Evolutionary conservation across 2,888 invertebrate species (phyloP).

Genomic region (Encarsia formosa): DNA sequence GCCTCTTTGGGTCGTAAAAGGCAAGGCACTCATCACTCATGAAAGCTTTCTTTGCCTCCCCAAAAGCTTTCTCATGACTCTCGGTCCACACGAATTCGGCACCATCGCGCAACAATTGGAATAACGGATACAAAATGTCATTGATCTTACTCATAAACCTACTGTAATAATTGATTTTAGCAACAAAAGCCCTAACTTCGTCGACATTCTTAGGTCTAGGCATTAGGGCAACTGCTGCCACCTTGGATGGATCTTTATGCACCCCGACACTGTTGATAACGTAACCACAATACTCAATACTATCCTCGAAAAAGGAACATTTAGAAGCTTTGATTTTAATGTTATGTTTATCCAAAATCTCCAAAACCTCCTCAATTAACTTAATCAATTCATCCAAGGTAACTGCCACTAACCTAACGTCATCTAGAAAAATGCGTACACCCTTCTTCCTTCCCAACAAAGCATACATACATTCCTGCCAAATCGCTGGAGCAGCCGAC

Average conservation of each 20-base stretch:
- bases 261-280: slow-evolving; percentile 18
- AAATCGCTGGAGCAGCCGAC: slow-evolving; percentile 1
- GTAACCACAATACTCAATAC: slow-evolving; percentile 19
- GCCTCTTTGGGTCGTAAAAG: slow-evolving; percentile 28
- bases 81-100: slow-evolving; percentile 3
- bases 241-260: slow-evolving; percentile 13
- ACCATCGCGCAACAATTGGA: neutral
- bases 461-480: neutral
- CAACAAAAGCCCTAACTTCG: slow-evolving; percentile 18
- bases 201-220: slow-evolving; percentile 14
- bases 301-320: slow-evolving; percentile 11
- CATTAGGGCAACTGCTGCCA: slow-evolving; percentile 30
- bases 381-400: neutral
- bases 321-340: slow-evolving; percentile 3
- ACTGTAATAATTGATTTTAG: slow-evolving; percentile 20
- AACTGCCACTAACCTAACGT: neutral
- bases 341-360: slow-evolving; percentile 1
- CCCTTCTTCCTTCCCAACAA: neutral
- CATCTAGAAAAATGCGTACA: neutral
- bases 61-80: slow-evolving; percentile 1
- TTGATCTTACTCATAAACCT: slow-evolving; percentile 15
- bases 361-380: slow-evolving; percentile 1
- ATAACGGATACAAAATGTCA: slow-evolving; percentile 7
- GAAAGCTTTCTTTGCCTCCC: slow-evolving; percentile 32
- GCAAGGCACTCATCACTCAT: slow-evolving; percentile 24